Evolutionary conservation across 2,888 invertebrate genomes (phyloP).

Genomic region (Globia sparganii): DNA sequence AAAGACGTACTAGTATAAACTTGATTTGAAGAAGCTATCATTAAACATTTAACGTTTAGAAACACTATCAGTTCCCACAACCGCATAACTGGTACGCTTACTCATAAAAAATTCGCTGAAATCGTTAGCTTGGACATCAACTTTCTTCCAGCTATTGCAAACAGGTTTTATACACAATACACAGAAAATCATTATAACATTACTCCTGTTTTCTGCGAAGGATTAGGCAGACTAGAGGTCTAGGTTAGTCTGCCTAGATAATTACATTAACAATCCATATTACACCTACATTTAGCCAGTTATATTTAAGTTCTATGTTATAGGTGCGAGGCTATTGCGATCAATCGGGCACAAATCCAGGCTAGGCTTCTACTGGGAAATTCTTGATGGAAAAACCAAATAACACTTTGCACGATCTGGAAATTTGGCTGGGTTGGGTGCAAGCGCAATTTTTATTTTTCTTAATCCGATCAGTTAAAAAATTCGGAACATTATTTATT

Average conservation of each 20-base stretch:
- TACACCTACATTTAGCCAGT: neutral
- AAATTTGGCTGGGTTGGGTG: too few species aligned
- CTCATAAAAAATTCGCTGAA: slow-evolving; percentile 15
- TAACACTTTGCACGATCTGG: neutral
- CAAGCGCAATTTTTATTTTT: too few species aligned
- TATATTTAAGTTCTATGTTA: neutral
- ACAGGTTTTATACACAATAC: neutral
- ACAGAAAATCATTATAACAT: neutral
- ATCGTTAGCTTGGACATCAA: neutral
- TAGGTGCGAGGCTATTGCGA: neutral
- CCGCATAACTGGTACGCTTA: neutral
- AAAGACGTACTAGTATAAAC: neutral
- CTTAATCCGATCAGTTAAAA: neutral
- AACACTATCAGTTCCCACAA: slow-evolving; percentile 6
- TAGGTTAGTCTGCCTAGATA: too few species aligned
- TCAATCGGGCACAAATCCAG: too few species aligned
- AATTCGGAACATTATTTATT: slow-evolving; percentile 11
- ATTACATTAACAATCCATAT: too few species aligned
- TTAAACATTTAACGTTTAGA: neutral
- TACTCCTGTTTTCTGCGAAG: neutral
- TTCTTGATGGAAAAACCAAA: neutral
- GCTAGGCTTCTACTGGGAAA: neutral
- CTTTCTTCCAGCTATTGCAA: slow-evolving; percentile 2
- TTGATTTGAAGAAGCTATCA: neutral
- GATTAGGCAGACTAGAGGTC: neutral